These are phyloP conservation scores for Bombyx huttoni DNA, from an alignment of 2,888 invertebrate genomes.

Conservation along the genomic window DNA sequence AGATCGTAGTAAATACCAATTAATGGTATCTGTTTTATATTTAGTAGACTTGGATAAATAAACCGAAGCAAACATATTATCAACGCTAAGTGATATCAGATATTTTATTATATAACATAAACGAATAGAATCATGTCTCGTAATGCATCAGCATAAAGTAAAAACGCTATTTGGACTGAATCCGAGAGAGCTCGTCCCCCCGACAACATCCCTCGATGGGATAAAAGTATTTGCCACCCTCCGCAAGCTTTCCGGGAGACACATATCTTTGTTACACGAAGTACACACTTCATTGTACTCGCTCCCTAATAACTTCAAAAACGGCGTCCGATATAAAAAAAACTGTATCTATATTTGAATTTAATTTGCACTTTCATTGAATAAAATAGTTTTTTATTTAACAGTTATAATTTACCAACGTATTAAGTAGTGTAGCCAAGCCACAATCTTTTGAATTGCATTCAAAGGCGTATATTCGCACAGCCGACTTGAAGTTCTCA, in stretches of 20 bases:
- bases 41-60: too few relatives aligned
- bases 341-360: conserved; percentile 9
- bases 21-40: too few relatives aligned
- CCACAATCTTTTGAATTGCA: too few relatives aligned
- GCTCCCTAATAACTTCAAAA: conserved; percentile 39
- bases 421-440: too few relatives aligned
- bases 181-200: conserved; percentile 10
- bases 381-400: too few relatives aligned
- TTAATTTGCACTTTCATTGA: background rate
- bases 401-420: too few relatives aligned
- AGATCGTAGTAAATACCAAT: too few relatives aligned
- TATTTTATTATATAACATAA: background rate
- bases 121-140: background rate
- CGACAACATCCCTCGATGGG: conserved; percentile 13
- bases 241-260: conserved; percentile 29
- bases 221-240: conserved; percentile 35
- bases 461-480: too few relatives aligned
- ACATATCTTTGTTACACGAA: conserved; percentile 23
- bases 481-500: too few relatives aligned
- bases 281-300: conserved; percentile 46
- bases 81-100: too few relatives aligned
- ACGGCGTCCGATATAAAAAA: conserved; percentile 9
- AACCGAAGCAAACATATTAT: too few relatives aligned
- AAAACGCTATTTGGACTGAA: background rate
- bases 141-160: background rate